Evolutionary conservation across 2,797 vertebrate genomes (phyloP).

Genomic region (Crax fasciolata): DNA sequence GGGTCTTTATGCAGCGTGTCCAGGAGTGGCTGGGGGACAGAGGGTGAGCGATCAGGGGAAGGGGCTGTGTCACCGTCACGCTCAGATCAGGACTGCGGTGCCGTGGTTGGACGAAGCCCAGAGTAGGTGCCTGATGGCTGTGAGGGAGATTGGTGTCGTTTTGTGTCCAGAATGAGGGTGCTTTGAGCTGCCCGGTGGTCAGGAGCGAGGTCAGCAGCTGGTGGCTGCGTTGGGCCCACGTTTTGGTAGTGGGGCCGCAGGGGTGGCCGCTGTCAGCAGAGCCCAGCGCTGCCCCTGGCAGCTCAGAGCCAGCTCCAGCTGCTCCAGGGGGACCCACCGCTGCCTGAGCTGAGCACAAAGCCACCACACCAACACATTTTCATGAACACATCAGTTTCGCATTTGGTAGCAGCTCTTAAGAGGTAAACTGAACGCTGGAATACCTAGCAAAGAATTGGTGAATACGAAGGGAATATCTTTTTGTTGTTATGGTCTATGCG

Average conservation of each 20-base stretch:
- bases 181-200: not conserved
- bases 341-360: too few relatives aligned
- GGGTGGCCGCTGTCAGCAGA: not conserved
- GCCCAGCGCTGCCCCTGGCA: not conserved
- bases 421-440: not conserved
- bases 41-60: not conserved
- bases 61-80: not conserved
- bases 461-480: not conserved
- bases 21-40: not conserved
- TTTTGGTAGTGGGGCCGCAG: not conserved
- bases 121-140: accelerated
- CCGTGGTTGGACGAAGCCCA: not conserved
- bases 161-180: not conserved
- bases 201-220: not conserved
- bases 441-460: not conserved
- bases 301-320: not conserved
- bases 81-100: accelerated
- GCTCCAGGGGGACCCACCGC: not conserved
- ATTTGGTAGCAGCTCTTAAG: not conserved
- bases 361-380: not conserved
- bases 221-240: not conserved
- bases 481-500: not conserved
- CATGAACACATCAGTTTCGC: not conserved
- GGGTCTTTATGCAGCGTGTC: not conserved
- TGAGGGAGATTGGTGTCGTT: not conserved